Evolutionary conservation across 2,888 invertebrate species (phyloP), one percentile per base, ranked within the genome.

Genomic region (Leptopilina myrica): DNA sequence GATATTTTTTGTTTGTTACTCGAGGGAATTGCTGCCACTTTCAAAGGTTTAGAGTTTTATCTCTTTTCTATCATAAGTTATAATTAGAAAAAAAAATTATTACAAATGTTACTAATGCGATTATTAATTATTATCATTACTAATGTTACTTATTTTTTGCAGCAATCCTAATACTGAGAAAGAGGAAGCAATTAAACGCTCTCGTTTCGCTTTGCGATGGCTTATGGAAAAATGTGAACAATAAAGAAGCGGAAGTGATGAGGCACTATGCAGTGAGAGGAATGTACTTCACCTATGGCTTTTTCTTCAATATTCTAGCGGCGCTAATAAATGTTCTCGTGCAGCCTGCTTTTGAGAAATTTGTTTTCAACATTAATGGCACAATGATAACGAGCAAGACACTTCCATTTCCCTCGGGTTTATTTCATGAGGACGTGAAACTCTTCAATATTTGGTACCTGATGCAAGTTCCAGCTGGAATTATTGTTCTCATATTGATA

Each of bases 331-430:
- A 62, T 62, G 20, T 62, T 7, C 7, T 62, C 3, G 7, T 62
- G 8, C 62, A 62, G 8, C 20, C 62, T 20, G 62, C 62, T 8
- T 62, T 62, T 62, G 62, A 15, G 8, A 20, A 62, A 20, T 62
- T 62, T 62, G 62, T 62, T 20, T 9, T 62, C n/a, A 76, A 81
- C 59, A 65, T 20, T 11, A 79, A 82, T 67, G 79, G 79, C 0
- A 82, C 82, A 8, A 66, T 81, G 5, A 14, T 80, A 26, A 77
- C 75, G 5, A 82, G 85, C 62, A 78, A 76, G 14, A 46, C 62
- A 1, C 43, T 84, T 26, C 83, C 83, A 8, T 84, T 77, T 33
- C 49, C 79, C 6, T 56, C 78, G n/a, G 82, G 83, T 2, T 49
- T 82, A 9, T 75, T 80, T 67, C 83, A 82, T 69, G 78, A 79